Percentiles rank a stretch among this genome's conserved stretches.
These are phyloP conservation scores for Steinernema carpocapsae DNA, from an alignment of 2,888 invertebrate species.

Conservation along the genomic window DNA sequence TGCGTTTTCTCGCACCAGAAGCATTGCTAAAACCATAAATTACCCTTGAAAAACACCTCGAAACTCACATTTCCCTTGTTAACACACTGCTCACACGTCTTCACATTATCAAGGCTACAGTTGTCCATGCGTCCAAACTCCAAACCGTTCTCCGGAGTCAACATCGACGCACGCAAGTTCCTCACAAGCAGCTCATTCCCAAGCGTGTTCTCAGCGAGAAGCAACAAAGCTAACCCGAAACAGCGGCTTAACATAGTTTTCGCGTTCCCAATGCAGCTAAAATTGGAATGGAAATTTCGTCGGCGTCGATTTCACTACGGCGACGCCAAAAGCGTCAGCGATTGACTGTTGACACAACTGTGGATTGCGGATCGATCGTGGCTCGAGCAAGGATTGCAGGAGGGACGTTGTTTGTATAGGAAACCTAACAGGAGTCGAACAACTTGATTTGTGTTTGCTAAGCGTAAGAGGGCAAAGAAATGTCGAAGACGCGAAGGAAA, in stretches of 20 bases:
- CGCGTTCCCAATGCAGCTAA: neutral
- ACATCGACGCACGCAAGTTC: neutral
- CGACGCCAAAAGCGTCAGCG: too few relatives aligned
- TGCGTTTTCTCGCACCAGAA: slow-evolving; percentile 57
- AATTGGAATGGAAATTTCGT: neutral
- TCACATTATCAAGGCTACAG: slow-evolving; percentile 40
- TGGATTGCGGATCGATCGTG: neutral
- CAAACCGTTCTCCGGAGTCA: too few relatives aligned
- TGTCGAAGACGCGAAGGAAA: neutral
- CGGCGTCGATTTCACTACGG: neutral
- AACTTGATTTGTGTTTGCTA: slow-evolving; percentile 5
- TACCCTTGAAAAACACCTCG: neutral
- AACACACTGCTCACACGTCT: slow-evolving; percentile 51
- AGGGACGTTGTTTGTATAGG: slow-evolving; percentile 1
- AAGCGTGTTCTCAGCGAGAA: too few relatives aligned
- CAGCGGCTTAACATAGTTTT: neutral
- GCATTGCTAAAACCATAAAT: slow-evolving; percentile 45
- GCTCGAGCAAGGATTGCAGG: too few relatives aligned
- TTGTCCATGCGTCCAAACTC: slow-evolving; percentile 8
- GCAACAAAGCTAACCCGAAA: too few relatives aligned
- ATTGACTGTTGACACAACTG: slow-evolving; percentile 20
- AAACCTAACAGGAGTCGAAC: neutral
- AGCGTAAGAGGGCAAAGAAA: neutral
- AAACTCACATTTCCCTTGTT: slow-evolving; percentile 49
- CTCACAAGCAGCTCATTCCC: neutral